A percentile compares a stretch with the other conserved stretches of the same genome.
These are phyloP conservation scores for Habroteleia sp. DNA, from an alignment of 2,888 invertebrate genomes.

Conservation along the genomic window DNA sequence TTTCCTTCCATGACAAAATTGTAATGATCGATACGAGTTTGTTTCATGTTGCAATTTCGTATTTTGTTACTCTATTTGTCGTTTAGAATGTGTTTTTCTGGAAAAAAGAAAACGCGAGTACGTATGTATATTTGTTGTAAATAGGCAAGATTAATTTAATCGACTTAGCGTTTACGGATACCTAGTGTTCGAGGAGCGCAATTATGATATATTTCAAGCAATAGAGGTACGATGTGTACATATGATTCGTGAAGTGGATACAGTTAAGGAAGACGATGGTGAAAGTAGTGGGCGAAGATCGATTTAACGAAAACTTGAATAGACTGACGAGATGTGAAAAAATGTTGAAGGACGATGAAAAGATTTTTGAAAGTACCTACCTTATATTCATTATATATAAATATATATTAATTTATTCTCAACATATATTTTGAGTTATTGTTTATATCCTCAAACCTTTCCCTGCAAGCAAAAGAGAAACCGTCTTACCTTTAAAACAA, in stretches of 20 bases:
- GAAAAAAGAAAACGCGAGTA: conserved; percentile 48
- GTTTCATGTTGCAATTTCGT: conserved; percentile 5
- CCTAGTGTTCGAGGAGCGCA: conserved; percentile 76
- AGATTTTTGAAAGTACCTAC: conserved; percentile 78
- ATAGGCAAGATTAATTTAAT: conserved; percentile 70
- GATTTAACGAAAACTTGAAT: conserved; percentile 51
- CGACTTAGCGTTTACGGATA: conserved; percentile 70
- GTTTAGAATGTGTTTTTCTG: conserved; percentile 25
- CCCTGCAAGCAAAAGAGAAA: background rate
- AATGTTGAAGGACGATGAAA: conserved; percentile 70
- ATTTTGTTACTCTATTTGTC: conserved; percentile 29
- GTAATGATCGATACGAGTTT: conserved; percentile 8
- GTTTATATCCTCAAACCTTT: conserved; percentile 3
- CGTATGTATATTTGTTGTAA: conserved; percentile 70
- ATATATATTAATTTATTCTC: conserved; percentile 82
- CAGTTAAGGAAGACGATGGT: conserved; percentile 45
- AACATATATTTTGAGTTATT: conserved; percentile 67
- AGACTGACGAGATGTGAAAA: conserved; percentile 60
- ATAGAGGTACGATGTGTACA: conserved; percentile 74
- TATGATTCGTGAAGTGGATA: conserved; percentile 67
- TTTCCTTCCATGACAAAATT: conserved; percentile 39
- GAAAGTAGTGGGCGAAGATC: conserved; percentile 44
- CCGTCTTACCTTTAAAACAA: too few species aligned
- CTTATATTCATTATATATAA: conserved; percentile 79
- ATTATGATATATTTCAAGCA: conserved; percentile 76